Evolutionary conservation across 2,888 invertebrate genomes (phyloP).

Genomic region (Danaus chrysippus): DNA sequence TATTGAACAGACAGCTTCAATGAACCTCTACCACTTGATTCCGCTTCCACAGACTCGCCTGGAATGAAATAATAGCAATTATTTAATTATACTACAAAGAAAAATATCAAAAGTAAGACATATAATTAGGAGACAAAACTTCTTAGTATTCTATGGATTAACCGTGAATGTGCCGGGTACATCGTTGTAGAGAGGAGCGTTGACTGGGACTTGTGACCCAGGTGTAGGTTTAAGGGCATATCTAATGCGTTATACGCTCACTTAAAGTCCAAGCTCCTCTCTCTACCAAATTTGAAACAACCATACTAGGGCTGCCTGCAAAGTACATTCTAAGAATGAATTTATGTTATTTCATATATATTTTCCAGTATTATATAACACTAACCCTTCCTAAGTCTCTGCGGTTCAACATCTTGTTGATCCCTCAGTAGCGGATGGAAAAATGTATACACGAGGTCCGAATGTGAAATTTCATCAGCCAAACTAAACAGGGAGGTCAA

Average conservation of each 20-base stretch:
- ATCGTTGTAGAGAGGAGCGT: too few species aligned
- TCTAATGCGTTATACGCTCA: neutral
- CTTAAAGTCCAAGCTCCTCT: too few species aligned
- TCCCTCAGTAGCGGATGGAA: constrained; percentile 97
- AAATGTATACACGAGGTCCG: constrained; percentile 98
- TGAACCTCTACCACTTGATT: constrained; percentile 64
- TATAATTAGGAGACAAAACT: too few species aligned
- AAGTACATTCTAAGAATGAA: too few species aligned
- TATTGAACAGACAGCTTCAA: constrained; percentile 73
- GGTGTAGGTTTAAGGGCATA: neutral
- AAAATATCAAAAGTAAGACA: too few species aligned
- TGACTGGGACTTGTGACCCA: neutral
- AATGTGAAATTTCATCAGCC: constrained; percentile 96
- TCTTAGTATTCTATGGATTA: too few species aligned
- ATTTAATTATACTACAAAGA: too few species aligned
- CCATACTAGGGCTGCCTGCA: too few species aligned
- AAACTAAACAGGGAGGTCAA: constrained; percentile 90
- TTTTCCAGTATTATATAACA: neutral
- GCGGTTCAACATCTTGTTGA: constrained; percentile 93
- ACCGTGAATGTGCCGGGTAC: too few species aligned
- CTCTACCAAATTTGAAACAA: too few species aligned
- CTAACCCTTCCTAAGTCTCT: constrained; percentile 87
- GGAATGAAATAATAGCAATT: constrained; percentile 2
- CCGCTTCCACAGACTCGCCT: constrained; percentile 54
- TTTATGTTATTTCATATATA: too few species aligned